Evolutionary conservation across 1,140 invertebrate genomes (phyloP).

Genomic region (Aphidius ervi): DNA sequence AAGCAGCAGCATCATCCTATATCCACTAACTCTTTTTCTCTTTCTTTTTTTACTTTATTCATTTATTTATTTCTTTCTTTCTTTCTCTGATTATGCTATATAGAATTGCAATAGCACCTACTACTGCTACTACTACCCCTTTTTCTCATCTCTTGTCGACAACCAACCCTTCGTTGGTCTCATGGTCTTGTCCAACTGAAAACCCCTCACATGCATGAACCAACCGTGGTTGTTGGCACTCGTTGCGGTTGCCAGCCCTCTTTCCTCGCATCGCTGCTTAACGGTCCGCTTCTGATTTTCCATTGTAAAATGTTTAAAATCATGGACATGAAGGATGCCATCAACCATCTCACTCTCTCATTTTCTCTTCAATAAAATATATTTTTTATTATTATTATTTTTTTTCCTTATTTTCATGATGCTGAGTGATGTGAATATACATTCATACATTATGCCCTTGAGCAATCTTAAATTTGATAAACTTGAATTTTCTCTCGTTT

Average conservation of each 20-base stretch:
- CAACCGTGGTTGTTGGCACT: slow-evolving; percentile 11
- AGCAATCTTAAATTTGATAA: slow-evolving; percentile 22
- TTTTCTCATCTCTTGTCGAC: too few species aligned
- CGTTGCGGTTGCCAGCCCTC: slow-evolving; percentile 5
- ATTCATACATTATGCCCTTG: slow-evolving; percentile 9
- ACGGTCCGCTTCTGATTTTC: slow-evolving; percentile 3
- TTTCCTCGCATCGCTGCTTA: slow-evolving; percentile 13
- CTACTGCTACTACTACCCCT: too few species aligned
- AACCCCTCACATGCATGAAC: slow-evolving; percentile 11
- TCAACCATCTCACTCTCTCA: background rate
- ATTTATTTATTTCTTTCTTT: too few species aligned
- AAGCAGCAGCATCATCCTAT: slow-evolving; percentile 19
- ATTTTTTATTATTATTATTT: background rate
- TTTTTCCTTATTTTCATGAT: background rate
- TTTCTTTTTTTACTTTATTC: slow-evolving; percentile 15
- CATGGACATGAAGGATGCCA: slow-evolving; percentile 2
- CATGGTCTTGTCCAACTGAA: slow-evolving; percentile 3
- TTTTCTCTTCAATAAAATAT: background rate
- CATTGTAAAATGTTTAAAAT: slow-evolving; percentile 18
- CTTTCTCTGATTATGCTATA: too few species aligned
- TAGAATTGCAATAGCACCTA: too few species aligned
- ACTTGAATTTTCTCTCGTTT: slow-evolving; percentile 1
- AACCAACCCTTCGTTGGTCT: background rate
- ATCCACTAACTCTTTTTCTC: slow-evolving; percentile 25
- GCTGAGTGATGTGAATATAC: background rate